Evolutionary conservation across 2,113 vertebrate genomes (phyloP), one percentile per base, ranked within the genome.

Genomic region (Ammodramus savannarum): DNA sequence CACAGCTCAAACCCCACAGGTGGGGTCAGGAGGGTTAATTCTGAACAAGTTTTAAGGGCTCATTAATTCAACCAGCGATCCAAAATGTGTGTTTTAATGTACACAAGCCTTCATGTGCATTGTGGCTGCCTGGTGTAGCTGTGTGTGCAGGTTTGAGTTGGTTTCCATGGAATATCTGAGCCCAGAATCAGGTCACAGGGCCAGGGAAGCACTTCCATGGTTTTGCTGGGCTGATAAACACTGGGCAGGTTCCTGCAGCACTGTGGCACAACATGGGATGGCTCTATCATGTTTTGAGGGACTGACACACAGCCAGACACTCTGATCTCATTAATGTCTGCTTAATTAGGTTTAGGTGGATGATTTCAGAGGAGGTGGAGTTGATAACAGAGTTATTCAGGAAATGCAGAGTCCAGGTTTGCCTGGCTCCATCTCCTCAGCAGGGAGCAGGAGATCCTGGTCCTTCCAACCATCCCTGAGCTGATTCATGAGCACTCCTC

Each of bases 301-400:
- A 12, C 54, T 34, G 16, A 65, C 10, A 32, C 39, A 22, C 44
- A 66, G n/a, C 5, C 61, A 93, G 85, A 32, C n/a, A 13, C 69
- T 31, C 55, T 66, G 54, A 62, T 68, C 74, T 78, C 72, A 84
- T 80, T 51, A 85, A 51, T 27, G 15, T 16, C 84, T 52, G 3
- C n/a, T 73, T 96, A 68, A 85, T 85, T 87, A 92, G 78, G 55
- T 55, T 87, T 21, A 6, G 74, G 49, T 52, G 78, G 72, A 43
- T 19, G 36, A n/a, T 34, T 66, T 25, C 71, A 68, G 68, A 16
- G 54, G 73, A 87, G 48, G 63, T 1, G 8, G 8, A 23, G 48
- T 0, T 58, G 82, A 44, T 63, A 77, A 16, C 11, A 9, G 62
- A 9, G 62, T 7, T 80, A 3, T 58, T 59, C 9, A 75, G 80